Base-by-base conservation (phyloP, 2,113 vertebrate species). In the Gambusia affinis region DNA sequence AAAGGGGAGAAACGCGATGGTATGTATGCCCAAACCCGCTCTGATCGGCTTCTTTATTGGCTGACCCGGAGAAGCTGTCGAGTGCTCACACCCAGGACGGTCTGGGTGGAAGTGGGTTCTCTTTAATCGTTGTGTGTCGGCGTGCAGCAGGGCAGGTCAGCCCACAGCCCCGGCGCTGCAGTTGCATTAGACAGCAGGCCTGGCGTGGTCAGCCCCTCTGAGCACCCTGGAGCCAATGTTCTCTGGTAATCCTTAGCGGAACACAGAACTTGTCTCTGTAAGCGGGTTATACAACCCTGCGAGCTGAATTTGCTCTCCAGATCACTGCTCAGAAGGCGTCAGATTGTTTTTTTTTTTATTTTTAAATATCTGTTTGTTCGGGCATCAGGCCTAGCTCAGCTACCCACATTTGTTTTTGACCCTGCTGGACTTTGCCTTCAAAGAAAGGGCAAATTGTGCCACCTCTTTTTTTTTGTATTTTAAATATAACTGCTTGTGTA, bases 111-210 rank as follows among this genome's bases (percentile, higher is more conserved):
- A 10, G 19, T 8, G n/a, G 65, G 27, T 39, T 63, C 62, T 80
- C 66, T 37, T 76, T 64, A 35, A 75, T 79, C 47, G 66, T 4
- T 17, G 67, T 76, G 33, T 70, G 78, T 78, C 67, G 73, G 73
- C 19, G 67, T 67, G 73, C 60, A 70, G 68, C 54, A 67, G 64
- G 64, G 64, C 15, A 70, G 82, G 72, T 78, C 72, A 65, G 35
- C 68, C 73, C 77, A 70, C 62, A 72, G 82, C 80, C 22, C 75
- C 28, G 65, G 73, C 70, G 81, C 76, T 85, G 87, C 85, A 44
- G 37, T 87, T 91, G 81, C 85, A 88, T 91, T 72, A 88, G 87
- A 75, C 86, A 78, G 80, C 77, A 81, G 90, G 92, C 92, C 91
- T 87, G 91, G 87, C 84, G 88, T 92, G 91, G 87, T 89, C 90